These are phyloP conservation scores for Vidua chalybeata DNA, from an alignment of 2,113 vertebrate genomes.

Conservation along the genomic window DNA sequence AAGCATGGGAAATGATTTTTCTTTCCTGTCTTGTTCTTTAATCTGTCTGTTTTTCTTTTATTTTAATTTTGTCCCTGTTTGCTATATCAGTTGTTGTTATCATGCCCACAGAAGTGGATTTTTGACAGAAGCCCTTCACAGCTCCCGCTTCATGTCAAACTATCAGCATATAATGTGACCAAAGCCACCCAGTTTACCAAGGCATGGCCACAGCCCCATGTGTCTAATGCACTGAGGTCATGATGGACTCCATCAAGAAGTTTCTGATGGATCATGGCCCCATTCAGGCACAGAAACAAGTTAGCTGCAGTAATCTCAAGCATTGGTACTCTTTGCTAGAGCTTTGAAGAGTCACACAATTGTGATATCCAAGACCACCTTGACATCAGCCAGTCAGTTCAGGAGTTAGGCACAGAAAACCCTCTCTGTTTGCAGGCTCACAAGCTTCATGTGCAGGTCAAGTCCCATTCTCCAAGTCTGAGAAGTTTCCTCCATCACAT, in stretches of 20 bases:
- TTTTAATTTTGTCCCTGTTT: neutral
- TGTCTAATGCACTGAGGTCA: neutral
- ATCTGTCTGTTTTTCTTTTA: neutral
- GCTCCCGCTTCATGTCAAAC: neutral
- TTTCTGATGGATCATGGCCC: neutral
- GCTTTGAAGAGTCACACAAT: neutral
- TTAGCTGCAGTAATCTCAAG: neutral
- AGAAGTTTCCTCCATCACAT: neutral
- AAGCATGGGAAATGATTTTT: neutral
- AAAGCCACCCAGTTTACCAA: neutral
- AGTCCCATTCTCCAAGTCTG: neutral
- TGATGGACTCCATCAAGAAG: neutral
- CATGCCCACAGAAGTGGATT: neutral
- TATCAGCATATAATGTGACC: neutral
- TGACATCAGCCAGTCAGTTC: neutral
- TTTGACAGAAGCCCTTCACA: neutral
- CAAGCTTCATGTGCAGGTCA: too few relatives aligned
- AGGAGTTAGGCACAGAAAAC: neutral
- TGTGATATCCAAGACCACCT: neutral
- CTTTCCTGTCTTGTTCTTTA: neutral
- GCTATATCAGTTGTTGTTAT: neutral
- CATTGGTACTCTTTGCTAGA: neutral
- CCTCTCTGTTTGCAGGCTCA: neutral
- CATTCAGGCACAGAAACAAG: neutral
- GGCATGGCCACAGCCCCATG: too few relatives aligned